Base-by-base conservation (phyloP, 2,888 invertebrate genomes). In the Tetheella fluctuosa region DNA sequence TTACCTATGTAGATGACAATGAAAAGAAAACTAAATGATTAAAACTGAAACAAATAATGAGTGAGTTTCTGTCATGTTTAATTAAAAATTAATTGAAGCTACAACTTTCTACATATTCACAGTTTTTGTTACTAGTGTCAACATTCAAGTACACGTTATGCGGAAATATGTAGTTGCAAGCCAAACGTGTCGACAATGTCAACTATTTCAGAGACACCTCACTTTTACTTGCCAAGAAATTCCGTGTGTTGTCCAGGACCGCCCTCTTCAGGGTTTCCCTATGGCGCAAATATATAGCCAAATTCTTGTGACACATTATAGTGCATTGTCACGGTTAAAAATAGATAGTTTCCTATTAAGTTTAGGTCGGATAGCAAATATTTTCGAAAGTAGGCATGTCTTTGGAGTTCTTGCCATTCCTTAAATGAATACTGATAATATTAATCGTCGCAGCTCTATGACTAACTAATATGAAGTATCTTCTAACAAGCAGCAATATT, bases 141-240 rank as follows among this genome's bases (percentile, higher is more conserved):
- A 20, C 55, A 55, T 55, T 55, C 28, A 70, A 76, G 67, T 68
- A 62, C 59, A 62, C 68, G 76, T 77, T 73, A 83, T 74, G 79
- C 85, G 89, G 88, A 90, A 89, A n/a, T n/a, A n/a, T n/a, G 81
- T 80, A 67, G 71, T 68, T 67, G 69, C 75, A 67, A 76, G 83
- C 84, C 84, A 86, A 84, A 80, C 76, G 79, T 81, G 80, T 76
- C 68, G 72, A 81, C 88, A 89, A 88, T 88, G 89, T 88, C 88
- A 88, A 80, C 83, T 87, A 88, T 88, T 88, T 87, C 70, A 68
- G 80, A 80, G 79, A 85, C 77, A 80, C 67, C 60, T 66, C 77
- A 77, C 79, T 83, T 81, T 79, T 73, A 76, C 73, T 69, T 80
- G 84, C 82, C 83, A 83, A 84, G 80, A 81, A 71, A 73, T 69